Evolutionary conservation across 1,140 invertebrate species (phyloP), one percentile per base, ranked within the genome.

Genomic region (Drosophila dunni): DNA sequence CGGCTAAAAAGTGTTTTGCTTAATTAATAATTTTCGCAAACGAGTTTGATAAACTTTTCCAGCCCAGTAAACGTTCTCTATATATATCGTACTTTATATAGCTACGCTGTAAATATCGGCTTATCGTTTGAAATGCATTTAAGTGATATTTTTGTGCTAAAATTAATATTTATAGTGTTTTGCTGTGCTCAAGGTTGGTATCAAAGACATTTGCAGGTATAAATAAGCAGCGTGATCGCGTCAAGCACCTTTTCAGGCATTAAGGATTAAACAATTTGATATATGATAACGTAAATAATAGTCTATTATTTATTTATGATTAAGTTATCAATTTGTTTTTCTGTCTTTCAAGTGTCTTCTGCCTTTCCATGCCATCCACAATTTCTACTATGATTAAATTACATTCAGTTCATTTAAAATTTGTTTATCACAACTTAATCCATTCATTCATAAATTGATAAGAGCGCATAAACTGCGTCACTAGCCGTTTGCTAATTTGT

Each of bases 21-120:
- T 78, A 85, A 85, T 85, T 85, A 85, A 85, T 78, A 65, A 54
- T 54, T 33, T 63, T 70, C 48, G 60, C 60, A 48, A 56, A 68
- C 78, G 72, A 6, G 50, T 33, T 54, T 62, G 66, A 78, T 78
- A 74, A 48, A 61, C 24, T 29, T 29, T 29, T 29, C 24, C 24
- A 29, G 24, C 3, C 4, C 24, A 29, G 4, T 29, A 29, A 29
- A 29, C 24, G 24, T 58, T 34, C 7, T 11, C 13, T 11, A 15
- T 38, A 40, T 56, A 20, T 36, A 38, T 20, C 40, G 20, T 2
- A 29, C 5, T 6, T 6, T 29, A 34, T 50, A 46, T 58, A 29
- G 13, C 38, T 9, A 15, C 56, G 36, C 9, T 42, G 36, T 44
- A 40, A n/a, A 8, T 65, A 42, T 50, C 36, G 5, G 10, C 42